Percentiles rank a stretch among this genome's conserved stretches.
Evolutionary conservation across 92 coral and sea anemone species (phyloP).

Genomic region (Paramuricea clavata): DNA sequence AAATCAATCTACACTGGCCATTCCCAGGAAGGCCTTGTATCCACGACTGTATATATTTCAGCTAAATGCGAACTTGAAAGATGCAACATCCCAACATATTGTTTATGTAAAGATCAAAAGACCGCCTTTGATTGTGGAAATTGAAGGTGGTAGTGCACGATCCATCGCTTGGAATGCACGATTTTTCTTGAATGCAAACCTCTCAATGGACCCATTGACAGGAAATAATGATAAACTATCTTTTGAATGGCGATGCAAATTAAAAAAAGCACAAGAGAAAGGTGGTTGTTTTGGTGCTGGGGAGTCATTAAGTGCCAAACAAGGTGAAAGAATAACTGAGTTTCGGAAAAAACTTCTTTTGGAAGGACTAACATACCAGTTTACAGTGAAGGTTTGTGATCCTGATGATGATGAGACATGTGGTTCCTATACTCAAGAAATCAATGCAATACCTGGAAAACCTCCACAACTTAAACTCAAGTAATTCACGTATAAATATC

Average conservation of each 20-base stretch:
- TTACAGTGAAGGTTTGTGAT: conserved; percentile 52
- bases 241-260: conserved; percentile 78
- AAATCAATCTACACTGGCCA: conserved; percentile 73
- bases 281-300: conserved; percentile 97
- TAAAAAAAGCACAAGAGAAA: conserved; percentile 11
- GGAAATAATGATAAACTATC: conserved; percentile 45
- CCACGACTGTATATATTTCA: conserved; percentile 83
- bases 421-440: conserved; percentile 55
- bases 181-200: conserved; percentile 75
- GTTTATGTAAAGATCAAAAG: conserved; percentile 75
- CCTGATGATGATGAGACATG: neutral
- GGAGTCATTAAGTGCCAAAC: conserved; percentile 57
- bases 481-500: conserved; percentile 45
- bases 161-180: conserved; percentile 78
- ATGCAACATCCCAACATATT: conserved; percentile 62
- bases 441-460: conserved; percentile 71
- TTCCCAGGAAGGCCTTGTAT: conserved; percentile 67
- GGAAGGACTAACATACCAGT: conserved; percentile 73
- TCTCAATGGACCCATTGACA: conserved; percentile 75
- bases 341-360: conserved; percentile 73
- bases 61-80: conserved; percentile 58
- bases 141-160: conserved; percentile 81
- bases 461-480: conserved; percentile 80
- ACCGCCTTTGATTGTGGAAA: conserved; percentile 73
- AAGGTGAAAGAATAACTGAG: conserved; percentile 44